These are phyloP conservation scores for Bradynema listronoti DNA, from an alignment of 1,140 invertebrate genomes.

Conservation along the genomic window DNA sequence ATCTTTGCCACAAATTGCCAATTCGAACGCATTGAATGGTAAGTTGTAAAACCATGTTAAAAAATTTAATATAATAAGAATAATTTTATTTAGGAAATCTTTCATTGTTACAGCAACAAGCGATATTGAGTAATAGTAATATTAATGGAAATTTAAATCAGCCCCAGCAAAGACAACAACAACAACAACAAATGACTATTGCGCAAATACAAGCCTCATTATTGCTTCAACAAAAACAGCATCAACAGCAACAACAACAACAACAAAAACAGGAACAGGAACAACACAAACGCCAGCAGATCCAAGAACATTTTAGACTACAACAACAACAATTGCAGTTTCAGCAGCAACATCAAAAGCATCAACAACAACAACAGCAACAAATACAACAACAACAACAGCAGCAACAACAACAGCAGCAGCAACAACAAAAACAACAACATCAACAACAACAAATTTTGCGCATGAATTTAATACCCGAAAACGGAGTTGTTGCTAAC, in stretches of 20 bases:
- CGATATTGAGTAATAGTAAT: neutral
- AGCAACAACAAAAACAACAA: conserved; percentile 16
- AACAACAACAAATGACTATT: neutral
- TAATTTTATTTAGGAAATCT: too few species aligned
- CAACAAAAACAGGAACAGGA: conserved; percentile 3
- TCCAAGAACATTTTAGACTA: conserved; percentile 1
- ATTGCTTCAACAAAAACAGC: too few species aligned
- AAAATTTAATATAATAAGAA: too few species aligned
- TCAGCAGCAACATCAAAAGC: too few species aligned
- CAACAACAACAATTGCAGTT: conserved; percentile 14
- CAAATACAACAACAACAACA: conserved; percentile 13
- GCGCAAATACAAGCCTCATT: too few species aligned
- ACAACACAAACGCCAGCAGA: conserved; percentile 8
- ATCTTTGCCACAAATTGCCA: too few species aligned
- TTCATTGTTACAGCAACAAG: too few species aligned
- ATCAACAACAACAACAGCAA: conserved; percentile 21
- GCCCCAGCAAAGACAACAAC: conserved; percentile 5
- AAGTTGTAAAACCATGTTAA: too few species aligned
- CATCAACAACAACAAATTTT: conserved; percentile 12
- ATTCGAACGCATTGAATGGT: too few species aligned
- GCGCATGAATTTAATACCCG: conserved; percentile 3
- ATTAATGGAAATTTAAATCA: neutral
- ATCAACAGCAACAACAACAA: conserved; percentile 23
- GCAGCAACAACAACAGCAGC: too few species aligned
- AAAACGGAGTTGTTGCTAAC: neutral